phyloP scores from a whole-genome alignment of 2,113 vertebrate genomes.

The Alexandromys fortis region DNA sequence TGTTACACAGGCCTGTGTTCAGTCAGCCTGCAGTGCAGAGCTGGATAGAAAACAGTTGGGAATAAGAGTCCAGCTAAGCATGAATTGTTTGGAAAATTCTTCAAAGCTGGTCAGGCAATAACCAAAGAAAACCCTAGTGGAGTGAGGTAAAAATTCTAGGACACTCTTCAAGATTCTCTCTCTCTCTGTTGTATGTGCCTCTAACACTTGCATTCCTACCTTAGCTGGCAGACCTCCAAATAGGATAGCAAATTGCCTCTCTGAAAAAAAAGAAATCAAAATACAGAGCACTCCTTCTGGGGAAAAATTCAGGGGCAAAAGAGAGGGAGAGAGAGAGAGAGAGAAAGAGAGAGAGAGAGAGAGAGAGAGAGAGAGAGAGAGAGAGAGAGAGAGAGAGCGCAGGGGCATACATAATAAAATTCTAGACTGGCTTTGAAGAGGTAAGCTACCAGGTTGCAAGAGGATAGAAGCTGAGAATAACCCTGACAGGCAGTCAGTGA shows the following conservation, averaged over 20 bases:
- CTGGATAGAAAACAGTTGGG: neutral
- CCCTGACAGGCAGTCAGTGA: neutral
- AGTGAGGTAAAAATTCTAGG: neutral
- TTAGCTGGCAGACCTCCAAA: neutral
- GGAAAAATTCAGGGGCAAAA: too few species aligned
- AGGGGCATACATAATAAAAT: neutral
- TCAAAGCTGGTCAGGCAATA: neutral
- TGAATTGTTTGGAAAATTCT: neutral
- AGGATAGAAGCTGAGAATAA: neutral
- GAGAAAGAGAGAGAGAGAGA: neutral
- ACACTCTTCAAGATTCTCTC: neutral
- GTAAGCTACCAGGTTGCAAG: neutral
- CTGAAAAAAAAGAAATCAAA: too few species aligned
- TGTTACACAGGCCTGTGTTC: neutral
- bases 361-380: neutral
- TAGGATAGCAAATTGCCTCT: neutral
- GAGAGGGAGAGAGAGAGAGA: neutral
- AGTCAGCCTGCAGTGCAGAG: neutral
- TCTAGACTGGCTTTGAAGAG: neutral
- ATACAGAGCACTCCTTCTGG: neutral
- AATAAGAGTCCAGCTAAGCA: neutral
- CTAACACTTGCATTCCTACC: neutral
- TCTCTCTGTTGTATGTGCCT: neutral
- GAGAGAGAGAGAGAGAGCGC: neutral
- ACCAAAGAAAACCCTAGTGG: neutral